Conservation (phyloP, 2,113 vertebrate species). For the Marmota flaviventris region DNA sequence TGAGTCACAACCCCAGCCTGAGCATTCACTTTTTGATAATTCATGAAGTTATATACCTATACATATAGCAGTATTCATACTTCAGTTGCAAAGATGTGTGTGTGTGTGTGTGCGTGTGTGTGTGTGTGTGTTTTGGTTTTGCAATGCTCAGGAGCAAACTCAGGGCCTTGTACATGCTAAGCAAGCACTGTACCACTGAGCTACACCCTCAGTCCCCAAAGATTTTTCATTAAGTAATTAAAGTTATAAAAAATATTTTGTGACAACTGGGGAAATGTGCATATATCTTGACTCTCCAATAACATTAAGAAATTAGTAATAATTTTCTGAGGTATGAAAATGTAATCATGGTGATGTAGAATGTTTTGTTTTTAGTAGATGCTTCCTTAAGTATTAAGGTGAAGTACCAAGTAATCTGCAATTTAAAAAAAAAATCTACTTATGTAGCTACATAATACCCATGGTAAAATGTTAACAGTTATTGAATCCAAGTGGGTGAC, state of each 20-base stretch:
- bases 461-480: background rate
- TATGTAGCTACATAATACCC: background rate
- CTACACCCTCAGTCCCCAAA: background rate
- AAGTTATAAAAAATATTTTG: background rate
- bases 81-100: background rate
- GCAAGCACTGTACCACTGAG: background rate
- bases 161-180: background rate
- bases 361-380: constrained; percentile 6
- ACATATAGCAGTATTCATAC: background rate
- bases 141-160: background rate
- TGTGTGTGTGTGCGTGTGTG: too few species aligned
- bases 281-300: background rate
- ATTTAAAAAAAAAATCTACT: background rate
- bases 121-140: background rate
- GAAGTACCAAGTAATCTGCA: background rate
- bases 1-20: too few species aligned
- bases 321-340: background rate
- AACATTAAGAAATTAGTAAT: background rate
- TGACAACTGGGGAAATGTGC: background rate
- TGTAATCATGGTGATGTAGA: background rate
- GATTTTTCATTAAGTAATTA: background rate
- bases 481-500: background rate
- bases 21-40: background rate
- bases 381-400: background rate
- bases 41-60: background rate